These are phyloP conservation scores for Conus ventricosus DNA, from an alignment of 1,140 invertebrate species.

Conservation along the genomic window DNA sequence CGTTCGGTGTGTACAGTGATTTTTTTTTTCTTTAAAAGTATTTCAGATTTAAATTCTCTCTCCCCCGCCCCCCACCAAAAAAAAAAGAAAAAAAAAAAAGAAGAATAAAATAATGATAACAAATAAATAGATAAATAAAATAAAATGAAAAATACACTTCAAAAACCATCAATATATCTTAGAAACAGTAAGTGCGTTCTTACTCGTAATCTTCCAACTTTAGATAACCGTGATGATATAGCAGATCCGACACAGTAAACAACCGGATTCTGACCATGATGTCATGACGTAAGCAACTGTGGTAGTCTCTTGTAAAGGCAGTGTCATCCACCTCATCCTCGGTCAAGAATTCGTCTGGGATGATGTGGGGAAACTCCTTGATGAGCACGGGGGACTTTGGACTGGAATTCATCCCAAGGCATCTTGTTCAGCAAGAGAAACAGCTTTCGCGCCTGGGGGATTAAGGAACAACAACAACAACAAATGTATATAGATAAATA, in stretches of 20 bases:
- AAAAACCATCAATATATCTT: no score
- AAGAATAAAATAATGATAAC: no score
- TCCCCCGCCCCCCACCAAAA: no score
- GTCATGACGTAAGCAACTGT: neutral
- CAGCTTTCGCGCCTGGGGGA: neutral
- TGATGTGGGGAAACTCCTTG: neutral
- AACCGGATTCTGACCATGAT: conserved; percentile 11
- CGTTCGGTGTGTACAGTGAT: no score
- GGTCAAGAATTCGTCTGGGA: neutral
- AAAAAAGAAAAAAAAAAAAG: no score
- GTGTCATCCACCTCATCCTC: neutral
- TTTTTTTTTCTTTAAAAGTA: no score
- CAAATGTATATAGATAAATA: no score
- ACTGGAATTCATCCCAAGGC: neutral
- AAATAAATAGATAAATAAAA: no score
- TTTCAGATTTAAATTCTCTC: no score
- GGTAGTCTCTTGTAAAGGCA: neutral
- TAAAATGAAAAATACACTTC: no score
- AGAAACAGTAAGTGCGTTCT: no score
- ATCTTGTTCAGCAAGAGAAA: neutral
- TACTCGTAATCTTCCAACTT: neutral
- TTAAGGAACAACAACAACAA: no score
- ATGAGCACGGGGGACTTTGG: neutral
- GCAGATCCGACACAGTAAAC: neutral
- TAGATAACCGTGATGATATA: neutral